phyloP scores from a whole-genome alignment of 2,113 vertebrate species.

The Hypomesus transpacificus region DNA sequence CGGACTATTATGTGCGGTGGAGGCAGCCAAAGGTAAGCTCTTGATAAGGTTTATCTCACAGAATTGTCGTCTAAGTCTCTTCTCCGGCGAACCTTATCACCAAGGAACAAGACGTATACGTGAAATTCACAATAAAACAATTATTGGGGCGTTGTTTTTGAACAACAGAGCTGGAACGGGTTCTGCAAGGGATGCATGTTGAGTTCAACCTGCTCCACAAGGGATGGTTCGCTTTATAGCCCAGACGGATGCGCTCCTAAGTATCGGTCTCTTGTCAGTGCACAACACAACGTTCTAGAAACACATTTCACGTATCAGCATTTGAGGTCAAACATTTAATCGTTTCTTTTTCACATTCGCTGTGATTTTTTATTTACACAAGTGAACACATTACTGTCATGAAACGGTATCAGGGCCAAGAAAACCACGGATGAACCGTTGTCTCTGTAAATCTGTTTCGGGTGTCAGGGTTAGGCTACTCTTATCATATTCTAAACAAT shows the following conservation, averaged over 20 bases:
- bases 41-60: conserved; percentile 31
- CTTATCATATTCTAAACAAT: too few relatives aligned
- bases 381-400: too few relatives aligned
- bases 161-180: conserved; percentile 7
- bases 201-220: conserved; percentile 48
- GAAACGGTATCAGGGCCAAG: too few relatives aligned
- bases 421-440: too few relatives aligned
- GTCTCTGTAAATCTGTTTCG: too few relatives aligned
- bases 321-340: too few relatives aligned
- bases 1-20: conserved; percentile 71
- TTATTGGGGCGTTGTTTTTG: not conserved
- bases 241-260: not conserved
- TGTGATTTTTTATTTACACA: too few relatives aligned
- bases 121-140: not conserved
- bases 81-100: conserved; percentile 7
- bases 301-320: too few relatives aligned
- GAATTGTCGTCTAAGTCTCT: conserved; percentile 15
- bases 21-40: conserved; percentile 76
- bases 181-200: conserved; percentile 37
- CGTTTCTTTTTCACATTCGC: too few relatives aligned
- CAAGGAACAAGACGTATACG: not conserved
- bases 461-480: too few relatives aligned
- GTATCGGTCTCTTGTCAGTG: too few relatives aligned
- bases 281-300: too few relatives aligned
- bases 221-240: conserved; percentile 48